phyloP scores from a whole-genome alignment of 2,113 vertebrate species.

The Hyaena hyaena region DNA sequence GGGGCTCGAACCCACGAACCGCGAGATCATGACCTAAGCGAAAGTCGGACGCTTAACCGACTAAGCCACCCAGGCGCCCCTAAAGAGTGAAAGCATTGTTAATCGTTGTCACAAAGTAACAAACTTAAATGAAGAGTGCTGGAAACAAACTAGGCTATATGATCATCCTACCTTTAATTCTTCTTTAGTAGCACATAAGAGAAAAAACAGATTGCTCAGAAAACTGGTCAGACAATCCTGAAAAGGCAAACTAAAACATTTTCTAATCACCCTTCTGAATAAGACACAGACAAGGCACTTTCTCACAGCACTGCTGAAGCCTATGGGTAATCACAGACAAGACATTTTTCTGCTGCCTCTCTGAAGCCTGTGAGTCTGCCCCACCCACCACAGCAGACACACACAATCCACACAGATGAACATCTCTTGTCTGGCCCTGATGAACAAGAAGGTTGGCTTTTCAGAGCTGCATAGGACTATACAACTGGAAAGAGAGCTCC shows the following conservation, averaged over 20 bases:
- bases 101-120: slow-evolving; percentile 5
- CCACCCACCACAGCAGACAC: not conserved
- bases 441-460: not conserved
- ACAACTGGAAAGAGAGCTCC: not conserved
- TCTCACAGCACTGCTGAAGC: not conserved
- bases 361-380: not conserved
- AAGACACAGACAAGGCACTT: not conserved
- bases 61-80: no score
- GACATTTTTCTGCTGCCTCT: not conserved
- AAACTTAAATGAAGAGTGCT: not conserved
- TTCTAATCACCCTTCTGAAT: slow-evolving; percentile 2
- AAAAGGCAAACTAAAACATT: slow-evolving; percentile 29
- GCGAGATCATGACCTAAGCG: no score
- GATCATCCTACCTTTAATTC: not conserved
- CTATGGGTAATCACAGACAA: not conserved
- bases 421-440: not conserved
- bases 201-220: not conserved
- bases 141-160: not conserved
- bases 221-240: not conserved
- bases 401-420: not conserved
- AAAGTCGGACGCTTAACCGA: no score
- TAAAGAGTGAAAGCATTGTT: not conserved
- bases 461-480: not conserved
- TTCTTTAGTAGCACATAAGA: not conserved
- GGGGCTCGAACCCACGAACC: no score